Evolutionary conservation across 1,140 invertebrate species (phyloP).

Genomic region (Atopsyche davidsoni): DNA sequence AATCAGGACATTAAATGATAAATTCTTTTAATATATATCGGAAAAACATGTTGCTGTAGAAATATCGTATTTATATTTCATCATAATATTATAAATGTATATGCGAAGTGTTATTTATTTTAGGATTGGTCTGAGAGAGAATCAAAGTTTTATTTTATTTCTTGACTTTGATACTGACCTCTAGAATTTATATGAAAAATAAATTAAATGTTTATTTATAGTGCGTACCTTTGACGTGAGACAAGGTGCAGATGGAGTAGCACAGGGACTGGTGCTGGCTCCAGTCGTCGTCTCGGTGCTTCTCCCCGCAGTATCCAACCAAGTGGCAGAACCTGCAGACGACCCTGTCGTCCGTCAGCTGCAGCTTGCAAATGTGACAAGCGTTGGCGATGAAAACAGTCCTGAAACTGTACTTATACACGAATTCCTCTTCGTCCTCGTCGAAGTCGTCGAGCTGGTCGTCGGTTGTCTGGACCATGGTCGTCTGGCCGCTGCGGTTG

Average conservation of each 20-base stretch:
- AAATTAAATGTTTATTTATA: neutral
- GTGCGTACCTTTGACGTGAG: constrained; percentile 42
- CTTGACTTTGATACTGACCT: neutral
- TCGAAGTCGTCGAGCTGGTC: constrained; percentile 14
- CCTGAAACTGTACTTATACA: constrained; percentile 48
- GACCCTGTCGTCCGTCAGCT: constrained; percentile 35
- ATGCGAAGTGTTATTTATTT: neutral
- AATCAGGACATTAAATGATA: too few species aligned
- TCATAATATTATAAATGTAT: neutral
- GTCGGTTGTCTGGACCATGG: neutral
- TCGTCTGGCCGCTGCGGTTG: neutral
- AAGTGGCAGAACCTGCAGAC: constrained; percentile 43
- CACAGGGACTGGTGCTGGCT: constrained; percentile 41
- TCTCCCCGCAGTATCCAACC: constrained; percentile 41
- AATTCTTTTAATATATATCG: too few species aligned
- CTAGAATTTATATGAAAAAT: neutral
- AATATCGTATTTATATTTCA: too few species aligned
- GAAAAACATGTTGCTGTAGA: too few species aligned
- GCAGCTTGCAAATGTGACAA: constrained; percentile 44
- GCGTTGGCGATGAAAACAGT: constrained; percentile 43
- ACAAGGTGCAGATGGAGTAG: constrained; percentile 44
- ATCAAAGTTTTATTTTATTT: neutral
- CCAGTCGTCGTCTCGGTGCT: constrained; percentile 46
- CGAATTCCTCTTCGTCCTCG: constrained; percentile 39
- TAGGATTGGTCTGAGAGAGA: neutral